Evolutionary conservation across 53 echinoderm and acorn worm genomes (phyloP), one percentile per base, ranked within the genome.

Genomic region (Actinopyga echinites): DNA sequence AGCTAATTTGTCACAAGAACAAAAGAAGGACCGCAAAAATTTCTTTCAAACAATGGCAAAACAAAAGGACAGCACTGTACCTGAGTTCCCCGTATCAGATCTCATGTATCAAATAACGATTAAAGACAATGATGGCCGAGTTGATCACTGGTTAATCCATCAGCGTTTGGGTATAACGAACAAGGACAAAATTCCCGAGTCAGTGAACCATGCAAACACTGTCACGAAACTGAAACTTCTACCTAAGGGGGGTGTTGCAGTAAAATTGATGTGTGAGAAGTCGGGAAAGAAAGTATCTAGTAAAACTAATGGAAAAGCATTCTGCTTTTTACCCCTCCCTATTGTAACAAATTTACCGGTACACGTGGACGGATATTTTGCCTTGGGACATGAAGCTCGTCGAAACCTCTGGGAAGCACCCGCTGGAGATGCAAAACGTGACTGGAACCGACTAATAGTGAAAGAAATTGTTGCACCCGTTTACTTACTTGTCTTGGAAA

Each of bases 331-430:
- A 2, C 95, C 92, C 32, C 79, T 92, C 0, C 56, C 83, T 45
- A 65, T 91, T 58, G 54, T 42, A 13, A 89, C 95, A 4, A 86
- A 81, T 28, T 81, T 95, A 13, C 93, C 93, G 1, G 82, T 95
- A 31, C 95, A 95, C 66, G 84, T 91, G n/a, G 87, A 95, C 59
- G 95, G 93, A 3, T 86, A 84, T 55, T 95, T 95, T 59, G 87
- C 87, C 34, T 53, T 87, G 24, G 87, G 74, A 21, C 75, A 87
- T 49, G 87, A 87, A 32, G 82, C 71, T 34, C 64, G 87, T 20
- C 79, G 87, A 82, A 57, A 82, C 40, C 57, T 87, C 20, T 87
- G 82, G 82, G 36, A 82, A 44, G 87, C 58, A 23, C 42, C 32
- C 15, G 20, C 30, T 21, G 61, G 45, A 1, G 82, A 87, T 52